Percentiles rank a stretch among this genome's conserved stretches.
phyloP scores from a whole-genome alignment of 2,797 vertebrate species.

The Enteromius trimaculatus region DNA sequence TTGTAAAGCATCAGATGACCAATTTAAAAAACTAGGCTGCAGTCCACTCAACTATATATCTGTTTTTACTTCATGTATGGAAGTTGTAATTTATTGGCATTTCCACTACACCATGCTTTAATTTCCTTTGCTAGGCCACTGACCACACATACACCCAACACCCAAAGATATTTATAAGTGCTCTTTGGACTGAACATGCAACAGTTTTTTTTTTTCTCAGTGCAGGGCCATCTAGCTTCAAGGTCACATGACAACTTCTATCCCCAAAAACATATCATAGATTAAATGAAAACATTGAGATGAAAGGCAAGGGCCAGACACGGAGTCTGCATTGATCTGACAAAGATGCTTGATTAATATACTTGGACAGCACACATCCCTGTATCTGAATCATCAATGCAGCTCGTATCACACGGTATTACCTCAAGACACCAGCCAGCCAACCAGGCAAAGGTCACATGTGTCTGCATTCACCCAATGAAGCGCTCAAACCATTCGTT shows the following conservation, averaged over 20 bases:
- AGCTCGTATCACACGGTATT: constrained; percentile 62
- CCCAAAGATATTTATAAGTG: constrained; percentile 34
- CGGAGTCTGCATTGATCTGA: constrained; percentile 53
- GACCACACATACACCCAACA: constrained; percentile 32
- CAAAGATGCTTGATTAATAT: constrained; percentile 61
- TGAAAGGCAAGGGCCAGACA: constrained; percentile 50
- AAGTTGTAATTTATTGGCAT: background rate
- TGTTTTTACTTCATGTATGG: background rate
- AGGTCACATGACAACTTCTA: background rate
- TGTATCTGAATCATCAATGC: constrained; percentile 33
- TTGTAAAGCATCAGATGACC: background rate
- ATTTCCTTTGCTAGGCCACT: constrained; percentile 35
- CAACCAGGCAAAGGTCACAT: constrained; percentile 72
- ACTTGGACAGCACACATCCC: constrained; percentile 59
- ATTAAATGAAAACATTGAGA: constrained; percentile 10
- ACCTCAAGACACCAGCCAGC: constrained; percentile 64
- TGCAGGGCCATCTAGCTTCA: constrained; percentile 9
- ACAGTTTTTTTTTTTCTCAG: background rate
- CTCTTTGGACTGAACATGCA: constrained; percentile 1
- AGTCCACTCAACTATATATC: background rate
- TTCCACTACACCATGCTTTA: background rate
- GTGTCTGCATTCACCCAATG: constrained; percentile 62
- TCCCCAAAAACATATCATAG: constrained; percentile 3
- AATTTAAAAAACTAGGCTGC: background rate
- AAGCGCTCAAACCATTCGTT: constrained; percentile 59